Base-by-base conservation (phyloP, 2,888 invertebrate genomes). In the Tanaodytes sp. region DNA sequence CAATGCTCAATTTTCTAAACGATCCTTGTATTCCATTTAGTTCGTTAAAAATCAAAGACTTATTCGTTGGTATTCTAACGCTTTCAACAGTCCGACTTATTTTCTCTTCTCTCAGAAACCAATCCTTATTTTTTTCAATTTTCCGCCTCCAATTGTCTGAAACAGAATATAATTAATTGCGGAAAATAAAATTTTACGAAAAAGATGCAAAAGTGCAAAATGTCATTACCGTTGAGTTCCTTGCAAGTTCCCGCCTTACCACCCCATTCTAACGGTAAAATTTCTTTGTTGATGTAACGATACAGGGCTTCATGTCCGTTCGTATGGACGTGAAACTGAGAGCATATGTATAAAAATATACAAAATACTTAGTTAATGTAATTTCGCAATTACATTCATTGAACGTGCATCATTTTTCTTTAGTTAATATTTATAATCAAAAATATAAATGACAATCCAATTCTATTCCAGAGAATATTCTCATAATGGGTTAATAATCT, bases 211-310 rank as follows among this genome's bases (percentile, higher is more conserved):
- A n/a, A n/a, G n/a, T n/a, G n/a, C n/a, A n/a, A n/a, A n/a, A n/a
- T n/a, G n/a, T n/a, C n/a, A n/a, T n/a, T 52, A 84, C 84, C 82
- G 55, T 80, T 84, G 2, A 84, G 72, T 58, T 84, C 80, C 4
- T 75, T 43, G 14, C 84, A 80, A 12, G 80, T 80, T 51, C 84
- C 84, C 9, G 84, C 81, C 52, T 82, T 82, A 8, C 87, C 87
- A 30, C 86, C 87, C 79, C 84, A 86, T 71, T 87, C 87, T 2
- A 80, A 79, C 0, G 87, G 87, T 18, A 87, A 75, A 39, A 86
- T 83, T 5, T 84, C 82, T 43, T 80, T 84, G 14, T 85, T 80
- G 43, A 87, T 76, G 52, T 83, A 80, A 20, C 82, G 61, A 59
- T 85, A 75, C 15, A 87, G 77, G 36, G 84, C 84, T 52, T 85